Evolutionary conservation across 2,797 vertebrate species (phyloP), one percentile per base, ranked within the genome.

Genomic region (Agapornis canus): DNA sequence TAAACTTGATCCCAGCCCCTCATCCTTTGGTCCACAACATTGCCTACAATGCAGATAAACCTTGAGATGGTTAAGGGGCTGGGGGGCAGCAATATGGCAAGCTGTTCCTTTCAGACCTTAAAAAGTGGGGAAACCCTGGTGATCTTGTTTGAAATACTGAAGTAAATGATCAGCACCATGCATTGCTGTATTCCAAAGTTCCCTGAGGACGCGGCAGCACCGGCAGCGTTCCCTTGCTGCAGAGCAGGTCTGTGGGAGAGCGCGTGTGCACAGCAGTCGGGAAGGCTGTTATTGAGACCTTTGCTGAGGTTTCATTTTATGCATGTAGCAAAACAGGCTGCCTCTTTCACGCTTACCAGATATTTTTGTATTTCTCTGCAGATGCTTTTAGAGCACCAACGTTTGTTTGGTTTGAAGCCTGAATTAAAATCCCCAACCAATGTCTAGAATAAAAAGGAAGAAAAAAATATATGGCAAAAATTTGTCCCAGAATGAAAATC

Each of bases 241-340:
- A 76, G 89, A 96, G 95, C 95, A 96, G 94, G 89, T 70, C 49
- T 86, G 91, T 94, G 87, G 92, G 94, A 93, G 89, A 78, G 23
- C 63, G 51, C 3, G 3, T 75, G 92, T 91, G 89, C 77, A 52
- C 91, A 90, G 89, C 92, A 86, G 76, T 32, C 72, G 20, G 77
- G 61, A 70, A 75, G n/a, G 69, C 91, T 56, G 25, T 78, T 90
- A 45, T 9, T 54, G 77, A 95, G 92, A 83, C 85, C 80, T 76
- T 59, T 0, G 3, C 77, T 31, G 77, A 70, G 89, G 85, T 82
- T 91, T 95, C 66, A 29, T 82, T 91, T 79, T 19, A 19, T 86
- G 51, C 13, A 3, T 66, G 65, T 83, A 91, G 82, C 68, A 47
- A 96, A 94, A 88, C 85, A 70, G 51, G 40, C 56, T 73, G 0